phyloP scores from a whole-genome alignment of 1,140 invertebrate species.

The Coenobita brevimanus region DNA sequence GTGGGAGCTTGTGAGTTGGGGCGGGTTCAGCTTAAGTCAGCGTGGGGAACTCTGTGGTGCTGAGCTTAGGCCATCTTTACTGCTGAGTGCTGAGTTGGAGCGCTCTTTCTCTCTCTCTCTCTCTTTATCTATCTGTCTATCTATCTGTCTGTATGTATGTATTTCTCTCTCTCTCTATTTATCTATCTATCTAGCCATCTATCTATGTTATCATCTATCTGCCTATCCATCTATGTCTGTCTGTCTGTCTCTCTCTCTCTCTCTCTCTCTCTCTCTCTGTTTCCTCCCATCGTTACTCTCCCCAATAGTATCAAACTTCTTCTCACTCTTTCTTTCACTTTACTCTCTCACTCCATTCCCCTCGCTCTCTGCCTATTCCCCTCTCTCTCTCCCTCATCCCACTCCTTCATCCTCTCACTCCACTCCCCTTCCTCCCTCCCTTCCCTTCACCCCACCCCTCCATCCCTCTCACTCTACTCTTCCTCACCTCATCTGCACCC shows the following conservation, averaged over 20 bases:
- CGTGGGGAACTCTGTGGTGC: neutral
- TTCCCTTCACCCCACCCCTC: no score
- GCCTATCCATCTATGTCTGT: no score
- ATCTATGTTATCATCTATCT: no score
- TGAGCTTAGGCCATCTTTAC: neutral
- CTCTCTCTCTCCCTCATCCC: neutral
- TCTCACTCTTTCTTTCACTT: neutral
- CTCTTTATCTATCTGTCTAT: no score
- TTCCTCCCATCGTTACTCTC: conserved; percentile 5
- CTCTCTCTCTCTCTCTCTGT: conserved; percentile 27
- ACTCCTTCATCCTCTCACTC: neutral
- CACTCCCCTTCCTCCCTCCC: neutral
- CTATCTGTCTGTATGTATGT: no score
- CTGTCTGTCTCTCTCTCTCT: conserved; percentile 6
- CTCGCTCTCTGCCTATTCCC: neutral
- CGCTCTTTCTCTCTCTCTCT: no score
- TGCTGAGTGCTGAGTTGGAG: no score
- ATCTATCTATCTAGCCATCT: no score
- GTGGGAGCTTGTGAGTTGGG: neutral
- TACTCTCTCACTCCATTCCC: neutral
- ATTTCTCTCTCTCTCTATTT: no score
- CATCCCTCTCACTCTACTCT: no score
- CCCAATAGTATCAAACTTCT: neutral
- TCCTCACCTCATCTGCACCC: no score
- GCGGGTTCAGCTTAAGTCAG: neutral